Conservation (phyloP, 2,113 vertebrate genomes). For the Halcyon malimbica region DNA sequence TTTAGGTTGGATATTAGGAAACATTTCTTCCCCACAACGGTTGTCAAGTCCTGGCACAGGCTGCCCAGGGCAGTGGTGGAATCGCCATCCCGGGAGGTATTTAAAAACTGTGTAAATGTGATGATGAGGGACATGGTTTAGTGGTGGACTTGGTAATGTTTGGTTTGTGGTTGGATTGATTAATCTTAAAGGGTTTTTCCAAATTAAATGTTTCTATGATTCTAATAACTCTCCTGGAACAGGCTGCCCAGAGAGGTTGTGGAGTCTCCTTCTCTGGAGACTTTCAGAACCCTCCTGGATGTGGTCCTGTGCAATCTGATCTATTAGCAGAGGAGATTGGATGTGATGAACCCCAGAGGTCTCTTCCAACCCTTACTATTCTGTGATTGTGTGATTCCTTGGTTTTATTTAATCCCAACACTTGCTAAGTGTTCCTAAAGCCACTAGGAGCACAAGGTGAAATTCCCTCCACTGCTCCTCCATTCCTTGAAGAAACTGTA, state of each 20-base stretch:
- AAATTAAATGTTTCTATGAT: not conserved
- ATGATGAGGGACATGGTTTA: not conserved
- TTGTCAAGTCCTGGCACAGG: not conserved
- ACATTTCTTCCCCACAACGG: not conserved
- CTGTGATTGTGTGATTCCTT: not conserved
- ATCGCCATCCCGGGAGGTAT: not conserved
- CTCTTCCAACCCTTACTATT: not conserved
- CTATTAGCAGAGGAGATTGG: not conserved
- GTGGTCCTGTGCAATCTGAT: not conserved
- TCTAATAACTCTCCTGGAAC: not conserved
- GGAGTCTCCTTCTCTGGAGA: not conserved
- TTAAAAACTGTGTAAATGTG: not conserved
- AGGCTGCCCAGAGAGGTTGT: not conserved
- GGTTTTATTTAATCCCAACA: not conserved
- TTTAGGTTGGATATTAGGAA: not conserved
- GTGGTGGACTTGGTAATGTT: not conserved
- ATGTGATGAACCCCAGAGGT: not conserved
- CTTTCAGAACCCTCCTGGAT: not conserved
- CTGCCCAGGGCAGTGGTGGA: not conserved
- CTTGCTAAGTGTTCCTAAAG: not conserved
- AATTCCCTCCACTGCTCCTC: not conserved
- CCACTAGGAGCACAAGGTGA: not conserved
- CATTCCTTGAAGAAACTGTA: not conserved
- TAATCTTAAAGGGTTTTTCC: not conserved
- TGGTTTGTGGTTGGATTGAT: rapidly evolving